phyloP scores from a whole-genome alignment of 2,888 invertebrate species.

The Ypsolopha scabrella region DNA sequence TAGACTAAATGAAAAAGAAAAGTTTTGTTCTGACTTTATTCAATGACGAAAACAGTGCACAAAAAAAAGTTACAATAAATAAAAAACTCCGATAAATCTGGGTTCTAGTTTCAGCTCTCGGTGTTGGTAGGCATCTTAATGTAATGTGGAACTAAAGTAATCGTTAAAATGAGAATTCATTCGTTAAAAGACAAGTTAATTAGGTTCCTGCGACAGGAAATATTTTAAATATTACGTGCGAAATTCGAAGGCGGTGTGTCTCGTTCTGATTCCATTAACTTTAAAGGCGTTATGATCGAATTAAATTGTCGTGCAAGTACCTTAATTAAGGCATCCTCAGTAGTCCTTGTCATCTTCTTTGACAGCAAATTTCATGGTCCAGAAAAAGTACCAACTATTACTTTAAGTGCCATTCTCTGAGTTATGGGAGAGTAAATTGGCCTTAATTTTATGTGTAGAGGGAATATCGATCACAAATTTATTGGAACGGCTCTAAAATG shows the following conservation, averaged over 20 bases:
- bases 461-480: background rate
- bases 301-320: constrained; percentile 4
- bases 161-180: constrained; percentile 2
- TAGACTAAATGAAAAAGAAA: too few species aligned
- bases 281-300: constrained; percentile 1
- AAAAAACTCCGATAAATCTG: too few species aligned
- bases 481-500: background rate
- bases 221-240: constrained; percentile 4
- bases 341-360: background rate
- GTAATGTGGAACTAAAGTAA: background rate
- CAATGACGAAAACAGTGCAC: too few species aligned
- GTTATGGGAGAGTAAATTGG: background rate
- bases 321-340: background rate
- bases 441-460: background rate
- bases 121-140: too few species aligned
- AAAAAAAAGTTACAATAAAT: too few species aligned
- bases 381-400: background rate
- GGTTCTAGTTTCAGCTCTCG: too few species aligned
- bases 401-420: background rate
- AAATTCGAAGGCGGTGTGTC: background rate
- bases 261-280: constrained; percentile 3
- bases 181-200: constrained; percentile 1
- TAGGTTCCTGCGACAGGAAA: background rate
- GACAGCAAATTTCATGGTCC: constrained; percentile 1
- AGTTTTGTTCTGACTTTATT: too few species aligned